A percentile compares a stretch with the other conserved stretches of the same genome.
phyloP scores from a whole-genome alignment of 2,797 vertebrate genomes.

The Phyllotis vaccarum region DNA sequence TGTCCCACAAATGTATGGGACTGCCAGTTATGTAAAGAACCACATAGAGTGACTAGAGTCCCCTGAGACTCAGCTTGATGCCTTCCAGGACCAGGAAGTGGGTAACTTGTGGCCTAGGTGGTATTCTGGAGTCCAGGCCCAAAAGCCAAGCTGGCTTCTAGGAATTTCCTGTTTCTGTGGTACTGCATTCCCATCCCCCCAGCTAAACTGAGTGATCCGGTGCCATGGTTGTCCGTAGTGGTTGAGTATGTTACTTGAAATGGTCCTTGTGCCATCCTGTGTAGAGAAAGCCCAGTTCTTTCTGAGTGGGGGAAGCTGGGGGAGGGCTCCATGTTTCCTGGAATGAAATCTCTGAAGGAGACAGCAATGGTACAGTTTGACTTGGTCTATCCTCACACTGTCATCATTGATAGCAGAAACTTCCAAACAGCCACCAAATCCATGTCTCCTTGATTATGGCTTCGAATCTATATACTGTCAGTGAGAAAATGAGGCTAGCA shows the following conservation, averaged over 20 bases:
- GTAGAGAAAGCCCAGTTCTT: neutral
- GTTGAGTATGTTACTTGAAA: neutral
- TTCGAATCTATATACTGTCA: neutral
- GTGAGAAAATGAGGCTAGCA: neutral
- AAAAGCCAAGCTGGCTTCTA: neutral
- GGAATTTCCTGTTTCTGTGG: neutral
- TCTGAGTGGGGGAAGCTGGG: fast-evolving
- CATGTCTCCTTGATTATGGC: neutral
- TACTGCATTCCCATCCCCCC: neutral
- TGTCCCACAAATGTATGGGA: neutral
- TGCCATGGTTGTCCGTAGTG: neutral
- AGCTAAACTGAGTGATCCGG: fast-evolving
- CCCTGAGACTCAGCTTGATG: neutral
- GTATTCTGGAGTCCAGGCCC: neutral
- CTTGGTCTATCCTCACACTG: neutral
- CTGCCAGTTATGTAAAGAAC: neutral
- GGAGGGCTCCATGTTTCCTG: too few relatives aligned
- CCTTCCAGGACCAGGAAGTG: neutral
- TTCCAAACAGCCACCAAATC: neutral
- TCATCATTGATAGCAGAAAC: neutral
- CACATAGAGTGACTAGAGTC: neutral
- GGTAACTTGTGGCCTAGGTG: too few relatives aligned
- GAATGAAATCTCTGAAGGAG: neutral
- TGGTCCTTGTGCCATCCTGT: neutral
- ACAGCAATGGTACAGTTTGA: too few relatives aligned